These are phyloP conservation scores for Leiothrix lutea DNA, from an alignment of 2,113 vertebrate species.

Conservation along the genomic window DNA sequence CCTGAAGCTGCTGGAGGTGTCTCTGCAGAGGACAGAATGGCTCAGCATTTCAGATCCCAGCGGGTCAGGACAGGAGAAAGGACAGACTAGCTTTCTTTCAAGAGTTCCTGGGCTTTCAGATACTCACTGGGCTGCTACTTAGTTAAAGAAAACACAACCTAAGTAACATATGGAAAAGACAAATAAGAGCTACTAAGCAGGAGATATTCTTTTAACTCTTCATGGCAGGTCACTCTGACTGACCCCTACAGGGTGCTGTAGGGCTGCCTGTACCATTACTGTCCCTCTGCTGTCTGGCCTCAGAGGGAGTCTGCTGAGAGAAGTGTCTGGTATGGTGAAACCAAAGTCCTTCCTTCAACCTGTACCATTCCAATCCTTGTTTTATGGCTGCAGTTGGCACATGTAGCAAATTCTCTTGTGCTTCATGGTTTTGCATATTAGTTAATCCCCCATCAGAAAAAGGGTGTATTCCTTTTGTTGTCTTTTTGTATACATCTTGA, in stretches of 20 bases:
- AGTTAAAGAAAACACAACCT: not conserved
- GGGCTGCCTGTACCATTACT: not conserved
- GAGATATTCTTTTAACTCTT: not conserved
- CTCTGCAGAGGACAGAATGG: not conserved
- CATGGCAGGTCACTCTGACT: fast-evolving
- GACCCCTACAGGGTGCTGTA: not conserved
- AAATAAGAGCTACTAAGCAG: not conserved
- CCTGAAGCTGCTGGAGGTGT: not conserved
- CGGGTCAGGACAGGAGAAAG: not conserved
- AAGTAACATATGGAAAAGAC: not conserved
- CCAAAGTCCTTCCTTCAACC: not conserved
- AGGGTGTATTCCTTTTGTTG: not conserved
- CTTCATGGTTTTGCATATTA: not conserved
- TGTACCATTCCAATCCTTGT: not conserved
- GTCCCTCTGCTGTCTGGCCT: not conserved
- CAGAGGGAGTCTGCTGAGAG: not conserved
- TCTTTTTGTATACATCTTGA: not conserved
- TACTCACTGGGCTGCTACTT: not conserved
- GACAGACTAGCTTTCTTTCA: not conserved
- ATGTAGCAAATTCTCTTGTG: not conserved
- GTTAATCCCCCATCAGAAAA: not conserved
- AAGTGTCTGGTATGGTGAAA: not conserved
- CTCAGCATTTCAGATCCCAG: not conserved
- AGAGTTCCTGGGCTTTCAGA: not conserved
- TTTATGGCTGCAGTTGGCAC: not conserved